Percentiles rank a stretch among this genome's conserved stretches.
Conservation (phyloP, 2,888 invertebrate genomes). For the Tipula unca region DNA sequence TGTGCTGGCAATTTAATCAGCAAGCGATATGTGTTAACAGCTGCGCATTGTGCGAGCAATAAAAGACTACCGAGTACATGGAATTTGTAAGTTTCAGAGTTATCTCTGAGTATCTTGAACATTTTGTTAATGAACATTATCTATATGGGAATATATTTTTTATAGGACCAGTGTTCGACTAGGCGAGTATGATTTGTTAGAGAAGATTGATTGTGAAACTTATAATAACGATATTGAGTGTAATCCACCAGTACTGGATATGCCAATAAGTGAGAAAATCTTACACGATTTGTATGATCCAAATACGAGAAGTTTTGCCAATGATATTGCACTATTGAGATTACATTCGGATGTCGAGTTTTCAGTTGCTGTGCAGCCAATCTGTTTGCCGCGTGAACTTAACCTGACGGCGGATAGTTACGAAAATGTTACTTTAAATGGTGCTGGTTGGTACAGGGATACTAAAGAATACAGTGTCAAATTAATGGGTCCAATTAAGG, state of each 20-base stretch:
- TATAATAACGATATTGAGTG: not conserved
- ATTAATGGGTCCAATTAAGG: slow-evolving; percentile 31
- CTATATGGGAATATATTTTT: no score
- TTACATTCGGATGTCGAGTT: slow-evolving; percentile 33
- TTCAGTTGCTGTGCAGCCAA: slow-evolving; percentile 41
- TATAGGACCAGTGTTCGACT: slow-evolving; percentile 28
- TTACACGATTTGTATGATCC: slow-evolving; percentile 57
- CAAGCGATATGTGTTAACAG: no score
- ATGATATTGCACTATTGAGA: slow-evolving; percentile 52
- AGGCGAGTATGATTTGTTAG: slow-evolving; percentile 49
- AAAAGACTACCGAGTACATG: no score
- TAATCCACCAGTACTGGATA: slow-evolving; percentile 49
- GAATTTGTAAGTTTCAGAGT: no score
- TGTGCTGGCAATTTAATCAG: no score
- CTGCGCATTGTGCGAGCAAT: no score
- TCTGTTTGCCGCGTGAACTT: slow-evolving; percentile 47
- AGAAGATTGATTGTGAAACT: slow-evolving; percentile 43
- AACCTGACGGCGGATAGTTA: slow-evolving; percentile 36
- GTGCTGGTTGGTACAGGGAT: slow-evolving; percentile 52
- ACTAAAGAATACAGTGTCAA: slow-evolving; percentile 45
- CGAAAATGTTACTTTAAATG: slow-evolving; percentile 43
- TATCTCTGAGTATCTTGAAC: no score
- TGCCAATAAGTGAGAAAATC: slow-evolving; percentile 53
- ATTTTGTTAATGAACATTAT: no score
- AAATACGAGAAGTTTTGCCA: slow-evolving; percentile 47